Base-by-base conservation (phyloP, 2,113 vertebrate genomes). In the Cyanoderma ruficeps region DNA sequence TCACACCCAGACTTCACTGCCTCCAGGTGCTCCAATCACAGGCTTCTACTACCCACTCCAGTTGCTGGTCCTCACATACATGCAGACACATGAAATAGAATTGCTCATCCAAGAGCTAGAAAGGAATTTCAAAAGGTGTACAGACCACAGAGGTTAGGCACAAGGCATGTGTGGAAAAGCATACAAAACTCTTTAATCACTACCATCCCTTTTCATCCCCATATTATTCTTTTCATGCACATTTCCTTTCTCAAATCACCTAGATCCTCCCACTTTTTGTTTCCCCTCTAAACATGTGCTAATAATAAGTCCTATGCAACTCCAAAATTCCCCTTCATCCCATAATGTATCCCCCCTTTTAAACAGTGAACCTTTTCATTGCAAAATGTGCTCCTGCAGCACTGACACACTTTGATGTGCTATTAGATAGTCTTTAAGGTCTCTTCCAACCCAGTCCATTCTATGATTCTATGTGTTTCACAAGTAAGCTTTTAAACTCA, bases 211-310 rank as follows among this genome's bases (percentile, higher is more conserved):
- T 63, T 63, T 44, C 27, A 39, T 53, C 3, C 12, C 15, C 18
- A 44, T 53, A 35, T 68, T 70, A 14, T 18, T 80, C 2, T 72
- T 68, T 85, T 77, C 13, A 24, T 0, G 0, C 1, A 2, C 5
- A 14, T n/a, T 13, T 46, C 6, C 21, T 15, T 74, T 44, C 27
- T 16, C 50, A 84, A 9, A 71, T 76, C 22, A 84, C 11, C 13
- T 21, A 30, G 19, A 39, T 18, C 7, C 20, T 71, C 11, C 2
- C 31, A 31, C 11, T 20, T 68, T 44, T 63, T 7, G 1, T 61
- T 46, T 16, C 15, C 7, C 5, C 4, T 85, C 20, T 68, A 57
- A 77, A 77, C 2, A 17, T 22, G 3, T 18, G 23, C 37, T 56
- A 75, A 31, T 56, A 75, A 31, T 56, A 80, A 77, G 10, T 39